A percentile compares a stretch with the other conserved stretches of the same genome.
Evolutionary conservation across 1,140 invertebrate species (phyloP).

Genomic region (Tetramorium simillimum): DNA sequence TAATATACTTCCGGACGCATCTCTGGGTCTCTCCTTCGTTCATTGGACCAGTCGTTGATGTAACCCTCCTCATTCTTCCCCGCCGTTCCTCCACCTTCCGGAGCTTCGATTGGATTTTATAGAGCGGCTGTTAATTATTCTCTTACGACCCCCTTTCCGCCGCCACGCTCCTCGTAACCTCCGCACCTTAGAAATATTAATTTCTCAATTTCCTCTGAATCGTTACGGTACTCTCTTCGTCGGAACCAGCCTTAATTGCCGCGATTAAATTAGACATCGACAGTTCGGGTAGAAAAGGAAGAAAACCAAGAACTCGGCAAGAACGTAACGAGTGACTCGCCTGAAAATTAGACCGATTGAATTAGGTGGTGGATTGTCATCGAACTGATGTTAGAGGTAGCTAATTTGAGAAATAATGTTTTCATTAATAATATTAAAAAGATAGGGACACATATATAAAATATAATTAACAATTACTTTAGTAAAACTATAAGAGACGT

Average conservation of each 20-base stretch:
- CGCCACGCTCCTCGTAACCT: constrained; percentile 15
- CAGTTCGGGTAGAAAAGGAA: constrained; percentile 45
- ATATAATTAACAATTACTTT: background rate
- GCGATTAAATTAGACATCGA: constrained; percentile 75
- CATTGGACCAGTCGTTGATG: constrained; percentile 46
- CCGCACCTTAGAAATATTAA: constrained; percentile 68
- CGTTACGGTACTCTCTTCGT: constrained; percentile 57
- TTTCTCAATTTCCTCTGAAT: constrained; percentile 70
- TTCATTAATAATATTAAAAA: background rate
- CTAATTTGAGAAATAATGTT: constrained; percentile 20
- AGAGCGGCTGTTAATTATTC: constrained; percentile 70
- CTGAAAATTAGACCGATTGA: constrained; percentile 48
- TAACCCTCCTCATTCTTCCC: constrained; percentile 3
- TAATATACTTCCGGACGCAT: constrained; percentile 52
- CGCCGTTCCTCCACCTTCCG: background rate
- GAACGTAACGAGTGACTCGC: constrained; percentile 41
- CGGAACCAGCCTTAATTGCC: constrained; percentile 68
- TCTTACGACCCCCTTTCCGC: constrained; percentile 52
- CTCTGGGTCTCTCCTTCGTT: constrained; percentile 50
- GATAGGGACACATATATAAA: background rate
- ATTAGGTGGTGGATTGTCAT: constrained; percentile 34
- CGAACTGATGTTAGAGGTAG: constrained; percentile 9
- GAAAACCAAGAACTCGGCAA: constrained; percentile 41
- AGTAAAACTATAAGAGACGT: background rate
- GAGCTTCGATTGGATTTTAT: constrained; percentile 70